Conservation (phyloP, 2,113 vertebrate species). For the Monarcha castaneiventris region DNA sequence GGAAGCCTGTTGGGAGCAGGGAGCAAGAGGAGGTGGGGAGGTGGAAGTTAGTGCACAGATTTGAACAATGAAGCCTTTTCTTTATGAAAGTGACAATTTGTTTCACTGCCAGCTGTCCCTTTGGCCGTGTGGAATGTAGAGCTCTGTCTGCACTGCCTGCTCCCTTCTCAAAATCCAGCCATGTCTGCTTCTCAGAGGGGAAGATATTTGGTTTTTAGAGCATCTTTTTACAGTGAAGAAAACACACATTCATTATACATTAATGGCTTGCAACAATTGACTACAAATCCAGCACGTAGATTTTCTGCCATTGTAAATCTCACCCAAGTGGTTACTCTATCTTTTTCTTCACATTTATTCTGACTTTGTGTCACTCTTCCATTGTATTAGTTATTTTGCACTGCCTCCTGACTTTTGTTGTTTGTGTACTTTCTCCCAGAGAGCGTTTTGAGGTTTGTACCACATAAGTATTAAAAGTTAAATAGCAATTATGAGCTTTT, state of each 20-base stretch:
- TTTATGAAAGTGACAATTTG: neutral
- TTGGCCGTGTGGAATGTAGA: neutral
- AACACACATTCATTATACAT: neutral
- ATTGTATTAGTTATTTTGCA: neutral
- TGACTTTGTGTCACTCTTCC: neutral
- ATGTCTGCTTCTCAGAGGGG: neutral
- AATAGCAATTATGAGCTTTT: constrained; percentile 46
- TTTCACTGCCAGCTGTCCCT: neutral
- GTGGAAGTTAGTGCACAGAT: neutral
- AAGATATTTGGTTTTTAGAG: neutral
- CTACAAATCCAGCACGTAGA: neutral
- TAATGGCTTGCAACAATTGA: neutral
- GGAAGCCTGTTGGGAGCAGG: neutral
- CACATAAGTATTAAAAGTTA: constrained; percentile 33
- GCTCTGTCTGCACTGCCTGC: neutral
- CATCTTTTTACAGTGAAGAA: neutral
- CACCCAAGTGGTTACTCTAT: neutral
- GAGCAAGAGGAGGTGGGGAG: neutral
- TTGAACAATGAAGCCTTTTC: neutral
- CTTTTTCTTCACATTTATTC: neutral
- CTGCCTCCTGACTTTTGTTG: neutral
- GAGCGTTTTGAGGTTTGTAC: neutral
- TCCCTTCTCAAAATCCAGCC: neutral
- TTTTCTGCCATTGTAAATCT: neutral
- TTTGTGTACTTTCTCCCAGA: neutral